Evolutionary conservation across 2,797 vertebrate genomes (phyloP).

Genomic region (Brachyrhaphis roseni): DNA sequence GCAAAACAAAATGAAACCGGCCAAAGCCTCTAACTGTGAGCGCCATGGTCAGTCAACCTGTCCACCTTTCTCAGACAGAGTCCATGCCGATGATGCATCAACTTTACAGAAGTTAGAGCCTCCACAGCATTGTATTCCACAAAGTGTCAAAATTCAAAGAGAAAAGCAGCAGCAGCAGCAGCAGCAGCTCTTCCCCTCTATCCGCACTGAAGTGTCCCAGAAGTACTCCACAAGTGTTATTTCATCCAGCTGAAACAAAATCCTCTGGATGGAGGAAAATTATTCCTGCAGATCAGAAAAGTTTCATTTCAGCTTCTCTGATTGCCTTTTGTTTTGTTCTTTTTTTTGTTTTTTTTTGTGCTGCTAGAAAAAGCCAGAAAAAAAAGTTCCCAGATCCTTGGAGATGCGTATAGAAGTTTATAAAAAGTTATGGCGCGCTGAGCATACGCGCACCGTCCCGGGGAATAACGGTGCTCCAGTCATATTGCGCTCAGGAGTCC

Average conservation of each 20-base stretch:
- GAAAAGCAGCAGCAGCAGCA: slow-evolving; percentile 14
- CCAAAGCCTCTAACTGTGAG: slow-evolving; percentile 68
- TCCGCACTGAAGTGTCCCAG: slow-evolving; percentile 16
- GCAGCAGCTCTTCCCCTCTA: slow-evolving; percentile 15
- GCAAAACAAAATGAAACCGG: slow-evolving; percentile 75
- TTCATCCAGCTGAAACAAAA: slow-evolving; percentile 42
- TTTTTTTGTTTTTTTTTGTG: slow-evolving; percentile 34
- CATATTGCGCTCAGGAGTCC: slow-evolving; percentile 72
- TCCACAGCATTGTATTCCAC: slow-evolving; percentile 72
- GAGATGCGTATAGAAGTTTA: slow-evolving; percentile 50
- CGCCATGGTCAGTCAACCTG: slow-evolving; percentile 78
- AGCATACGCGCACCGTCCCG: slow-evolving; percentile 64
- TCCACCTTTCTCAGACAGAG: slow-evolving; percentile 76
- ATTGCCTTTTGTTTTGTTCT: slow-evolving; percentile 37
- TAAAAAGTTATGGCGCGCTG: slow-evolving; percentile 54
- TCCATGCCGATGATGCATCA: slow-evolving; percentile 79
- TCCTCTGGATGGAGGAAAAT: slow-evolving; percentile 47
- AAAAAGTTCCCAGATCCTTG: slow-evolving; percentile 37
- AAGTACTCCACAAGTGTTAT: slow-evolving; percentile 46
- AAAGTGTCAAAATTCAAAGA: slow-evolving; percentile 30
- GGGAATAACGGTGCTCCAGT: slow-evolving; percentile 79
- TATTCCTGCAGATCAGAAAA: slow-evolving; percentile 50
- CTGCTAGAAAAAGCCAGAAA: not conserved
- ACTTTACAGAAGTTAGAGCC: slow-evolving; percentile 62
- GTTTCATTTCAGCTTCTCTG: slow-evolving; percentile 52